phyloP scores from a whole-genome alignment of 37 sponge, comb jelly and placozoan species.

The Halichondria panicea region DNA sequence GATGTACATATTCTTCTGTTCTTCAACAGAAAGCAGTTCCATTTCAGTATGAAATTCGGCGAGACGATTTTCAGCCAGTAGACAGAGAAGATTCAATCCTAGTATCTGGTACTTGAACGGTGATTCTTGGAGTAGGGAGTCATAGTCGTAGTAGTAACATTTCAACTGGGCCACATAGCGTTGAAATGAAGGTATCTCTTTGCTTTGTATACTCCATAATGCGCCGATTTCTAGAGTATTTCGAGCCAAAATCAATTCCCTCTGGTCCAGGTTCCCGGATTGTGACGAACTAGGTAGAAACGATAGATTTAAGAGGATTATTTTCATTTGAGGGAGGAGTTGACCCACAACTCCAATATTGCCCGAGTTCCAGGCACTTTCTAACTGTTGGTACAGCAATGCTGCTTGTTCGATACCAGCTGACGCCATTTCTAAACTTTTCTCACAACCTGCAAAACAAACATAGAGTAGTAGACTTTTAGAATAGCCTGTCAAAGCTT shows the following conservation, averaged over 20 bases:
- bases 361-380: conserved; percentile 59
- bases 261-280: conserved; percentile 20
- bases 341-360: conserved; percentile 42
- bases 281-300: conserved; percentile 60
- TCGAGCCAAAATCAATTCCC: conserved; percentile 70
- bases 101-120: conserved; percentile 82
- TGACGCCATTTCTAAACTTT: background rate
- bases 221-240: conserved; percentile 95
- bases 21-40: conserved; percentile 78
- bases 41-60: conserved; percentile 97
- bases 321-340: conserved; percentile 52
- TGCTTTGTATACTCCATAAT: conserved; percentile 86
- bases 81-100: conserved; percentile 88
- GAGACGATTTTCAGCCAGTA: conserved; percentile 89
- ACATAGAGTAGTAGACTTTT: too few relatives aligned
- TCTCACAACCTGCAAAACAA: too few relatives aligned
- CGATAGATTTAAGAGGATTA: conserved; percentile 50
- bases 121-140: conserved; percentile 58
- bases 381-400: conserved; percentile 57
- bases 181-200: conserved; percentile 87
- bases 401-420: conserved; percentile 34
- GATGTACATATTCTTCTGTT: conserved; percentile 85
- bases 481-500: too few relatives aligned
- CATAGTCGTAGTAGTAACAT: conserved; percentile 93
- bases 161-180: conserved; percentile 94